These are phyloP conservation scores for Aphaenogaster ashmeadi DNA, from an alignment of 1,140 invertebrate species.

Conservation along the genomic window DNA sequence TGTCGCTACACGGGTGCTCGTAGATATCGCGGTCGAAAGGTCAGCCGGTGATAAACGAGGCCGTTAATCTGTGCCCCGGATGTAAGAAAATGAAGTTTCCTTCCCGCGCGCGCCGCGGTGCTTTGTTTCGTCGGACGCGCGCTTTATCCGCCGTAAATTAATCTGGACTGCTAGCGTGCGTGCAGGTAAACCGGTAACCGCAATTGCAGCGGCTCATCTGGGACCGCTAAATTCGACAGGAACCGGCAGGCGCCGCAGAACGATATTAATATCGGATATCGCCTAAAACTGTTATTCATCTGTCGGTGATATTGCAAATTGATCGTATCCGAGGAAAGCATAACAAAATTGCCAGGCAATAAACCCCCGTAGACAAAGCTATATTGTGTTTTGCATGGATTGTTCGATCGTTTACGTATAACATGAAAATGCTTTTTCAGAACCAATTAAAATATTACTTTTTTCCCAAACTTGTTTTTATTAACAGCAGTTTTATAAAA, in stretches of 20 bases:
- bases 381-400: constrained; percentile 11
- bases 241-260: constrained; percentile 5
- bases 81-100: constrained; percentile 82
- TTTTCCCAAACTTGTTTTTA: constrained; percentile 2
- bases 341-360: constrained; percentile 45
- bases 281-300: constrained; percentile 40
- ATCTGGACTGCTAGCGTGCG: constrained; percentile 63
- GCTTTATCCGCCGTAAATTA: constrained; percentile 75
- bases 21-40: constrained; percentile 77
- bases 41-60: constrained; percentile 81
- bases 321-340: constrained; percentile 34
- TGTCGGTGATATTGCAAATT: constrained; percentile 29
- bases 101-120: constrained; percentile 74
- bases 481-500: constrained; percentile 21
- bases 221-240: constrained; percentile 63
- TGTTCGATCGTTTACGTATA: constrained; percentile 20
- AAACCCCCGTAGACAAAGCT: constrained; percentile 8
- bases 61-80: constrained; percentile 78
- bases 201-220: constrained; percentile 67
- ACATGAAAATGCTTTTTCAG: constrained; percentile 49
- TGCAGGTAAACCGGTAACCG: constrained; percentile 69
- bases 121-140: constrained; percentile 74
- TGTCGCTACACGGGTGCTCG: constrained; percentile 68
- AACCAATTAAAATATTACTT: constrained; percentile 25
- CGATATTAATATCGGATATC: constrained; percentile 69